Conservation (phyloP, 2,113 vertebrate genomes). For the Alethe diademata region DNA sequence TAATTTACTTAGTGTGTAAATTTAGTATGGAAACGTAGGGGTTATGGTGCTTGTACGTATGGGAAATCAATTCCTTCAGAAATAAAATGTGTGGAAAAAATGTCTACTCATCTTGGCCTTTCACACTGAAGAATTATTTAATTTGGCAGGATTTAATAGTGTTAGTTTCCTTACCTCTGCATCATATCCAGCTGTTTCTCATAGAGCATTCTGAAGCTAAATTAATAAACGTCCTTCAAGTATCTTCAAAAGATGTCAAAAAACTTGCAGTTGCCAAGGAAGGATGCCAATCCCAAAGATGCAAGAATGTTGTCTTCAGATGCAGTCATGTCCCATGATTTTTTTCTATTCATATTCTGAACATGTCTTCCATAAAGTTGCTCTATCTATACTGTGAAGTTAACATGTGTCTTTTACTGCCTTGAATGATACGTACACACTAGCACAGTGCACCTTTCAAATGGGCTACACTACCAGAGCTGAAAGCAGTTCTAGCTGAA, state of each 20-base stretch:
- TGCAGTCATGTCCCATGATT: neutral
- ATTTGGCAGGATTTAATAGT: neutral
- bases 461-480: neutral
- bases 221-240: neutral
- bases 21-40: neutral
- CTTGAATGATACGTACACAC: neutral
- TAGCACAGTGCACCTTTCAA: neutral
- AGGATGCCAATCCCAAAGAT: neutral
- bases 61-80: neutral
- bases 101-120: neutral
- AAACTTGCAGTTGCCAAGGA: neutral
- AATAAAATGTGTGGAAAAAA: neutral
- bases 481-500: neutral
- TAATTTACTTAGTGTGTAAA: neutral
- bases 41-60: fast-evolving
- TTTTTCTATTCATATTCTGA: neutral
- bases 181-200: neutral
- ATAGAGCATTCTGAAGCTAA: neutral
- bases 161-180: neutral
- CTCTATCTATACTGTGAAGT: too few species aligned
- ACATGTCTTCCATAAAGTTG: neutral
- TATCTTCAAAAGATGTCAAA: neutral
- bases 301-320: neutral
- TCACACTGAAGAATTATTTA: neutral
- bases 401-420: neutral